A percentile compares a stretch with the other conserved stretches of the same genome.
phyloP scores from a whole-genome alignment of 2,113 vertebrate species.

The Hydrochoerus hydrochaeris region DNA sequence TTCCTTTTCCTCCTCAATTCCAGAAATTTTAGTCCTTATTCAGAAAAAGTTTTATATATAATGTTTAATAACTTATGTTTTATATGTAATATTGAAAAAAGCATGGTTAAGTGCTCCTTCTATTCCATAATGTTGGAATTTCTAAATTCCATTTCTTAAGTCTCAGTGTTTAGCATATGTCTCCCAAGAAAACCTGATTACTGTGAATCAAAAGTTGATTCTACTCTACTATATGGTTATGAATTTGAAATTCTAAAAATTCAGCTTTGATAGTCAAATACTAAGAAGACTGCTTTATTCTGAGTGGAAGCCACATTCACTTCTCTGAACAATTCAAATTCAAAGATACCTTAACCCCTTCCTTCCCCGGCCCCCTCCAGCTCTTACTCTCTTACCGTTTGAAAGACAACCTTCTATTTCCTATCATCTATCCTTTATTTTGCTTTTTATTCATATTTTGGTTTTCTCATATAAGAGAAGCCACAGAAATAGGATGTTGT shows the following conservation, averaged over 20 bases:
- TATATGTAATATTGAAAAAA: neutral
- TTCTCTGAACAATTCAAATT: neutral
- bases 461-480: neutral
- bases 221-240: neutral
- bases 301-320: neutral
- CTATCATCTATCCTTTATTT: neutral
- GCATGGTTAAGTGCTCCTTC: neutral
- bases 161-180: neutral
- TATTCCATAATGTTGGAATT: neutral
- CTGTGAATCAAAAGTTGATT: constrained; percentile 37
- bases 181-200: neutral
- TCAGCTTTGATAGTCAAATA: constrained; percentile 1
- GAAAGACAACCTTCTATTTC: neutral
- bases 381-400: neutral
- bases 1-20: neutral
- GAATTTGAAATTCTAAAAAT: neutral
- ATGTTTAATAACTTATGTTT: neutral
- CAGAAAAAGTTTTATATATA: neutral
- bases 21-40: neutral
- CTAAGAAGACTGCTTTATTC: neutral
- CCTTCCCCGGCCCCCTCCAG: neutral
- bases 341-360: neutral
- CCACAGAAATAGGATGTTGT: neutral
- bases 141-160: neutral
- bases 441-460: neutral